These are phyloP conservation scores for Butorides virescens DNA, from an alignment of 2,113 vertebrate genomes.

Conservation along the genomic window DNA sequence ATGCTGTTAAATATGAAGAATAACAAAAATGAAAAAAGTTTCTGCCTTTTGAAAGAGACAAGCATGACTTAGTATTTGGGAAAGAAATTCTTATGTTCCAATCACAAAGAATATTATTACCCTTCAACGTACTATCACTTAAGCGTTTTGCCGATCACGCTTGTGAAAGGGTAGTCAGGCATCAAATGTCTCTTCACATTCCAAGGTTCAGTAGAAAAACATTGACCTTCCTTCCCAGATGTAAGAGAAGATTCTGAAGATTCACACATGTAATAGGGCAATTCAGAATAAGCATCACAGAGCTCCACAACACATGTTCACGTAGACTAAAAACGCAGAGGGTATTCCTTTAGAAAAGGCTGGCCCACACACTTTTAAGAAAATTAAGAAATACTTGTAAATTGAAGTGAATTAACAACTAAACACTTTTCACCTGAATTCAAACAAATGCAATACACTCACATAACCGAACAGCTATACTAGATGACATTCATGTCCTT, in stretches of 20 bases:
- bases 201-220: background rate
- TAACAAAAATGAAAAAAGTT: background rate
- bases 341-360: background rate
- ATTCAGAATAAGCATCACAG: background rate
- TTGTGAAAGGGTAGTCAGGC: background rate
- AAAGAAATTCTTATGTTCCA: background rate
- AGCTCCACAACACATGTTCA: background rate
- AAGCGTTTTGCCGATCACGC: background rate
- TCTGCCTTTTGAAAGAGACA: background rate
- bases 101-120: background rate
- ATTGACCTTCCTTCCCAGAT: background rate
- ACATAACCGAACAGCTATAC: background rate
- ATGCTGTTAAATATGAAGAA: background rate
- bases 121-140: background rate
- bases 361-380: background rate
- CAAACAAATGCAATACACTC: background rate
- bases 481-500: rapidly evolving
- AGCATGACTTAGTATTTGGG: background rate
- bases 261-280: background rate
- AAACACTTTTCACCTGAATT: background rate
- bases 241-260: background rate
- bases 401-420: background rate
- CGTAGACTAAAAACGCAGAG: background rate
- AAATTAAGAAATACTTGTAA: background rate
- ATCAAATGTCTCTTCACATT: background rate